Evolutionary conservation across 2,797 vertebrate species (phyloP), one percentile per base, ranked within the genome.

Genomic region (Rallus crepitans): DNA sequence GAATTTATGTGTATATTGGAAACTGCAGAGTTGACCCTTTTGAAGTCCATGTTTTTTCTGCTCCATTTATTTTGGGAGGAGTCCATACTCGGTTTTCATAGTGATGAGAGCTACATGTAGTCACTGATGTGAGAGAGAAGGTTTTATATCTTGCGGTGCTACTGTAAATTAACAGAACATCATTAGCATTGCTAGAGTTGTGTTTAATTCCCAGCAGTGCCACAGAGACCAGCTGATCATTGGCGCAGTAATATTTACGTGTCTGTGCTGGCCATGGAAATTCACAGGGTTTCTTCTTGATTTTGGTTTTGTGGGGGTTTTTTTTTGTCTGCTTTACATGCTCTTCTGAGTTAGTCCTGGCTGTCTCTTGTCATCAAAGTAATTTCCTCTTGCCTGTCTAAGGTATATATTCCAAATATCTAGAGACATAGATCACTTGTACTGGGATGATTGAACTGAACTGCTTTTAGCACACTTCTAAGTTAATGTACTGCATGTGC

Each of bases 31-130:
- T 17, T 91, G 65, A 90, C 56, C 73, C 57, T 73, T 87, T 84
- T 70, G 31, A 93, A 91, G 42, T 42, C 70, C 18, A 3, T 42
- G 18, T n/a, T 82, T 94, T 94, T 87, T 89, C 85, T 93, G 66
- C 64, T 88, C 40, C 71, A 47, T 94, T 94, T 94, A 57, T 87
- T 94, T 56, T 84, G 45, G 66, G 90, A 94, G 77, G 88, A 92
- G 37, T 42, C 21, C 30, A 19, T 70, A 20, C n/a, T 64, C 4
- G 1, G 30, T 76, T 87, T 88, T 94, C 27, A 14, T 35, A 61
- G 60, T 57, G 77, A 60, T 61, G 77, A 87, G 86, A 89, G 48
- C 39, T 82, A 69, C 33, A 9, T 69, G 27, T 12, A 71, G 61
- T 83, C 87, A 94, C 11, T 79, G 70, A 56, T 70, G 73, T 80